A percentile compares a stretch with the other conserved stretches of the same genome.
phyloP scores from a whole-genome alignment of 2,113 vertebrate genomes.

The Epinephelus cyanopodus region DNA sequence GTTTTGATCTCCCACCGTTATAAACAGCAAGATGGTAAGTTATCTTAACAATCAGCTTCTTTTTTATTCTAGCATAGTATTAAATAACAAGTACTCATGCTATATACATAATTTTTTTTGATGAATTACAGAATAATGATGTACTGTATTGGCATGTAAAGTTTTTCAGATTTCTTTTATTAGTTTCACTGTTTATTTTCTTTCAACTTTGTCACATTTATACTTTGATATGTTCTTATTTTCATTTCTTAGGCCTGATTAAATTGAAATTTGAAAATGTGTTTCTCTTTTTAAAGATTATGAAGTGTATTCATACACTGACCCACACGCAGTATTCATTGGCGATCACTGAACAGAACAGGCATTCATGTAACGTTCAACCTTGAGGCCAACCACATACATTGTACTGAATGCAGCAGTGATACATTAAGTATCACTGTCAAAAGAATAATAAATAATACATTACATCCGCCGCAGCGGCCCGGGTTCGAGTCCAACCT shows the following conservation, averaged over 20 bases:
- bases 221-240: background rate
- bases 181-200: background rate
- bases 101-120: background rate
- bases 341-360: background rate
- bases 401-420: background rate
- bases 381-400: background rate
- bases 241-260: background rate
- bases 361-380: background rate
- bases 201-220: background rate
- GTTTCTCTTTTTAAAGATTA: background rate
- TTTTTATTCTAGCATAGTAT: background rate
- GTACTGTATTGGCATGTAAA: too few species aligned
- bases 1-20: slow-evolving; percentile 93
- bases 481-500: too few species aligned
- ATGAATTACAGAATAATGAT: background rate
- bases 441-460: background rate
- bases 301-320: background rate
- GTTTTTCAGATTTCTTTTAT: background rate
- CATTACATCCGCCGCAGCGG: too few species aligned
- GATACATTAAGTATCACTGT: background rate
- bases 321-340: background rate
- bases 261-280: background rate
- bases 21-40: slow-evolving; percentile 94
- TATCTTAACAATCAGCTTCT: background rate
- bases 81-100: background rate